These are phyloP conservation scores for Discoglossus pictus DNA, from an alignment of 2,797 vertebrate genomes.

Conservation along the genomic window DNA sequence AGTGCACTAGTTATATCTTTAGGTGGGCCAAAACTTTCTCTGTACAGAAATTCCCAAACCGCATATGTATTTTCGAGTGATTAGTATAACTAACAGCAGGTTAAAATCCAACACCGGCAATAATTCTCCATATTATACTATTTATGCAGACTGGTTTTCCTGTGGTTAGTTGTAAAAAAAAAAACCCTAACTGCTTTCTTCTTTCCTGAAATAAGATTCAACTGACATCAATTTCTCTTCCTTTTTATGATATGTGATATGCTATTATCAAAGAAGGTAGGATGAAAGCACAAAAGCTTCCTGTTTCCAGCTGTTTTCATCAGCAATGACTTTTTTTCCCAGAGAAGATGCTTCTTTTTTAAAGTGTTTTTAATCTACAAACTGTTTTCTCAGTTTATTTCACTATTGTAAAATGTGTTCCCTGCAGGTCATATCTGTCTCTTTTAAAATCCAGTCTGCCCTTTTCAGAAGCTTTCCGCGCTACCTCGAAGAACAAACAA, in stretches of 20 bases:
- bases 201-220: conserved; percentile 51
- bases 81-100: too few relatives aligned
- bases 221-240: conserved; percentile 59
- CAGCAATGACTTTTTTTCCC: conserved; percentile 51
- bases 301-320: conserved; percentile 72
- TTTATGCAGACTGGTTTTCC: neutral
- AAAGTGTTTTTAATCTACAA: conserved; percentile 68
- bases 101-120: neutral
- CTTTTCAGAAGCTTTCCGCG: conserved; percentile 58
- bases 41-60: too few relatives aligned
- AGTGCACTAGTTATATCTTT: too few relatives aligned
- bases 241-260: conserved; percentile 60
- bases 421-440: conserved; percentile 67
- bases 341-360: conserved; percentile 66
- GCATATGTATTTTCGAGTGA: too few relatives aligned
- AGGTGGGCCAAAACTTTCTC: too few relatives aligned
- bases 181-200: conserved; percentile 17
- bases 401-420: conserved; percentile 65
- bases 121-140: neutral
- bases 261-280: conserved; percentile 63
- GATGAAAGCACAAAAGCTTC: conserved; percentile 70
- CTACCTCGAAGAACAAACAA: conserved; percentile 64
- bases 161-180: conserved; percentile 18
- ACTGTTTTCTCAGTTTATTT: conserved; percentile 68
- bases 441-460: conserved; percentile 64